Base-by-base conservation (phyloP, 2,113 vertebrate genomes). In the Coracopsis vasa region DNA sequence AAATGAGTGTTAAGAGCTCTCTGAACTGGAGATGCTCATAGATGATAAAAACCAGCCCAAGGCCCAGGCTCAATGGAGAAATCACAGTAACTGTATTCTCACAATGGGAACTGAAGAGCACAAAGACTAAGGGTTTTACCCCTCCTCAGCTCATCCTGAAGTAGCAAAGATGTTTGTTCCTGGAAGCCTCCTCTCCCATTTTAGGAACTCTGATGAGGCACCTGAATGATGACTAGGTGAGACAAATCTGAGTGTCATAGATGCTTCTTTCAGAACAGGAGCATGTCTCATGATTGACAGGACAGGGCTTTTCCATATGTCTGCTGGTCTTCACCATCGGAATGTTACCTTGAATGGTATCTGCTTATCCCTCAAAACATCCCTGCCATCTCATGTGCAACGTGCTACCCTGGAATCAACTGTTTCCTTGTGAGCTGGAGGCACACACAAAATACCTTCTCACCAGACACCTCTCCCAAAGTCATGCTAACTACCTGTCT, bases 291-390 rank as follows among this genome's bases (percentile, higher is more conserved):
- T 13, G 35, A 80, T 70, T 64, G 60, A 33, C 73, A 79, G 72
- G 7, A 25, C 10, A 13, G 12, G 39, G 39, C 4, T 77, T 89
- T 85, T 60, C 78, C 51, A 74, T 29, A 29, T 60, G 51, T 62
- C 39, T 61, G 44, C 41, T 39, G 15, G 39, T 86, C 74, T 90
- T 70, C 33, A 45, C 62, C 44, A 41, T 41, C 27, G 10, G 44
- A 90, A 66, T 20, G 45, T 48, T 93, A 79, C 82, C 58, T 93
- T 37, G 44, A 88, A 58, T 23, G 45, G 42, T 92, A 82, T 82
- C 66, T 91, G 81, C 85, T 95, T 96, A 86, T 45, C 53, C 88
- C 71, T 81, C 62, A 92, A 47, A 95, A 47, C 50, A 71, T 56
- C 58, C 87, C 39, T 80, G 66, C 66, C 84, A 88, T 92, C 90